phyloP scores from a whole-genome alignment of 1,140 invertebrate species.

The Oryctes rhinoceros region DNA sequence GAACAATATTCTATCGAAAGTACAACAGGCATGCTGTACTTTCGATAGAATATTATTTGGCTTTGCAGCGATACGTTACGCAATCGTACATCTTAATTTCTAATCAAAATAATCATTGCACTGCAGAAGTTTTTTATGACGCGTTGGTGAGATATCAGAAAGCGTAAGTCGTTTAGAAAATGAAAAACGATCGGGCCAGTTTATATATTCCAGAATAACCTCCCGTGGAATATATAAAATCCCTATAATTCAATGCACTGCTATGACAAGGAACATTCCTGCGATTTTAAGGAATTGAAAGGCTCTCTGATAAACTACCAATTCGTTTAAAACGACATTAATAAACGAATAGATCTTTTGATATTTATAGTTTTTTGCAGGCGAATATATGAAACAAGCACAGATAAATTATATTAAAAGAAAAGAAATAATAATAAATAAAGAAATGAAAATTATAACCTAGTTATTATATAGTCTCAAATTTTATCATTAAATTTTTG shows the following conservation, averaged over 20 bases:
- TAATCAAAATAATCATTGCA: neutral
- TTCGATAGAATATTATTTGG: neutral
- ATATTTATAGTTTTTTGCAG: neutral
- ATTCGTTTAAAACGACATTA: neutral
- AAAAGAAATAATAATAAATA: neutral
- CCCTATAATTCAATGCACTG: no score
- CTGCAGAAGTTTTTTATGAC: neutral
- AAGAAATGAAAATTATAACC: slow-evolving; percentile 29
- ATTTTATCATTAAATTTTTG: slow-evolving; percentile 35
- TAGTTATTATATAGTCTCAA: slow-evolving; percentile 33
- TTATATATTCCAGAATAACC: no score
- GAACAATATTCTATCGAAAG: no score
- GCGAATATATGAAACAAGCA: neutral
- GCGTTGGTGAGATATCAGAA: no score
- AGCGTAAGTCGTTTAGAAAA: no score
- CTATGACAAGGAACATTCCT: no score
- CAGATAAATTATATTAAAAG: slow-evolving; percentile 14
- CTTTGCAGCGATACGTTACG: neutral
- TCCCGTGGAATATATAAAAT: no score
- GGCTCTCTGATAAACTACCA: neutral
- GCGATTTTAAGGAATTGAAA: neutral
- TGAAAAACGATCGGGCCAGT: no score
- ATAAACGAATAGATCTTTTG: neutral
- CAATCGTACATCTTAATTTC: slow-evolving; percentile 7
- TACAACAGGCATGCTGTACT: no score